phyloP scores from a whole-genome alignment of 2,888 invertebrate species.

The Apocheima hispidaria region DNA sequence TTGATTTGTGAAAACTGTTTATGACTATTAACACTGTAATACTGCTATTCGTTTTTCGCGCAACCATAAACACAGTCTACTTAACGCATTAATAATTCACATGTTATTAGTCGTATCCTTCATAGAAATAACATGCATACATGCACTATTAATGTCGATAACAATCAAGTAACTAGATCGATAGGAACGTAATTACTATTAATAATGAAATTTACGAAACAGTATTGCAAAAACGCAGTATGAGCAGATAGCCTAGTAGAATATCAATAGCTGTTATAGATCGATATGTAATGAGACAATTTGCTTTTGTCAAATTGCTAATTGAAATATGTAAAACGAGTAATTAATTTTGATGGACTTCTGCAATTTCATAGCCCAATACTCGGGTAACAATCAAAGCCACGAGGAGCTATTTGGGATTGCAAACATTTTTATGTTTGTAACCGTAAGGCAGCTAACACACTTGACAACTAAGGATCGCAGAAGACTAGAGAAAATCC shows the following conservation, averaged over 20 bases:
- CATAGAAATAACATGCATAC: slow-evolving; percentile 15
- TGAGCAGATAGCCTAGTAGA: neutral
- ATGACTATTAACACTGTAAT: neutral
- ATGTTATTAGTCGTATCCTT: slow-evolving; percentile 23
- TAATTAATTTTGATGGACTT: slow-evolving; percentile 2
- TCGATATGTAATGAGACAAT: slow-evolving; percentile 20
- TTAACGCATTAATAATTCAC: slow-evolving; percentile 10
- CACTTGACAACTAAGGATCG: too few relatives aligned
- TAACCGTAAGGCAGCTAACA: too few relatives aligned
- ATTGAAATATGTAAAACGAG: slow-evolving; percentile 17
- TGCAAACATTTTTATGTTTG: too few relatives aligned
- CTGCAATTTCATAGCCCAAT: neutral
- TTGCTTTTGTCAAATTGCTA: slow-evolving; percentile 11
- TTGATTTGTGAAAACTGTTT: neutral
- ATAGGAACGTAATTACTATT: slow-evolving; percentile 61
- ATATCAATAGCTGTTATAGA: slow-evolving; percentile 15
- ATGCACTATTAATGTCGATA: slow-evolving; percentile 50
- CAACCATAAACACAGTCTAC: neutral
- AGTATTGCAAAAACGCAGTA: slow-evolving; percentile 26
- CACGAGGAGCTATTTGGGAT: too few relatives aligned
- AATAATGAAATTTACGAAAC: slow-evolving; percentile 64
- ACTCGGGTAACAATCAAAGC: too few relatives aligned
- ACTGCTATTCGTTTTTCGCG: neutral
- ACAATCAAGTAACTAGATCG: slow-evolving; percentile 61
- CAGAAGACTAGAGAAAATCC: too few relatives aligned